Conservation (phyloP, 2,113 vertebrate genomes). For the Cottus gobio region DNA sequence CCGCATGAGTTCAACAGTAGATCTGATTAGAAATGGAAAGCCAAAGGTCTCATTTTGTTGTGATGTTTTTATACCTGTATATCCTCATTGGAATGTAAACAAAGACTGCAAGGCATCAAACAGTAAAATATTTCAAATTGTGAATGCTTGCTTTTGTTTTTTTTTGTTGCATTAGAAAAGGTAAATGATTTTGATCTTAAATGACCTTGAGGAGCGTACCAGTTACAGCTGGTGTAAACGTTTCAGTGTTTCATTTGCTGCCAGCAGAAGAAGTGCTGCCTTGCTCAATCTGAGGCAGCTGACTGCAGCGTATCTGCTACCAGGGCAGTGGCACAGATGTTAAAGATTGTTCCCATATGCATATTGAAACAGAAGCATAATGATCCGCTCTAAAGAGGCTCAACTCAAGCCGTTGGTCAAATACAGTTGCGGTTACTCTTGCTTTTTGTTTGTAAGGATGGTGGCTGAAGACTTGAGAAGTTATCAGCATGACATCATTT, state of each 20-base stretch:
- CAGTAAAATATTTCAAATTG: conserved; percentile 11
- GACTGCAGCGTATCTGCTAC: no score
- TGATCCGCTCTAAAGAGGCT: no score
- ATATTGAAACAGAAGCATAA: no score
- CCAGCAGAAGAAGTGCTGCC: background rate
- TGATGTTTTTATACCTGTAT: conserved; percentile 18
- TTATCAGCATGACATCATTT: background rate
- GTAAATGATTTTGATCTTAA: no score
- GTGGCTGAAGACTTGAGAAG: no score
- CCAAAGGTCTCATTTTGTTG: conserved; percentile 5
- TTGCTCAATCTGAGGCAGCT: background rate
- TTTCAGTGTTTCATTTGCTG: background rate
- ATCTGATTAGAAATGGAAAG: background rate
- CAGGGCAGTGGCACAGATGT: no score
- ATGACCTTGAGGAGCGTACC: background rate
- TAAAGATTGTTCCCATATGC: no score
- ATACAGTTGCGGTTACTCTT: no score
- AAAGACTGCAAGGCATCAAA: background rate
- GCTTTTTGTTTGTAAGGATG: no score
- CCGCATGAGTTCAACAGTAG: background rate
- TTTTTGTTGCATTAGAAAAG: background rate
- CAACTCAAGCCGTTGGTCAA: no score
- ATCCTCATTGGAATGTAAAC: conserved; percentile 17
- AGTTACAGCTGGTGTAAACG: background rate
- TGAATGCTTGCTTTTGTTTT: background rate